phyloP scores from a whole-genome alignment of 2,888 invertebrate genomes.

The Shargacucullia verbasci region DNA sequence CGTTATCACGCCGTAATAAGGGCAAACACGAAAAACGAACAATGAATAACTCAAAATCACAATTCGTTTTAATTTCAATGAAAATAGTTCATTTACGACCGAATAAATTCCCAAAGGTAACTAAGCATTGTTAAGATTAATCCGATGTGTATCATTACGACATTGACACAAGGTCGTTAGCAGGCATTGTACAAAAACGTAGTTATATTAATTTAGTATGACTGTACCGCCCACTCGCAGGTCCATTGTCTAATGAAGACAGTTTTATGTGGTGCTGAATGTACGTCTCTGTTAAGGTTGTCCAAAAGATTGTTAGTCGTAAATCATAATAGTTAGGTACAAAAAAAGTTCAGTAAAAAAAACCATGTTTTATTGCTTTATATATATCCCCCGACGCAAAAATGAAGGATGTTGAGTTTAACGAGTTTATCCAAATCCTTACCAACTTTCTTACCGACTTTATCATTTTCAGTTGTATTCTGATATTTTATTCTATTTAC shows the following conservation, averaged over 20 bases:
- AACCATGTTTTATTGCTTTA: too few species aligned
- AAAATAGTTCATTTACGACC: slow-evolving; percentile 22
- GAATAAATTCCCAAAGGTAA: slow-evolving; percentile 41
- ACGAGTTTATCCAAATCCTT: too few species aligned
- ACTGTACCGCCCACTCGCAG: slow-evolving; percentile 12
- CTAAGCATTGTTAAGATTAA: slow-evolving; percentile 42
- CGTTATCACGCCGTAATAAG: slow-evolving; percentile 1
- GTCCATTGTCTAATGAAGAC: slow-evolving; percentile 31
- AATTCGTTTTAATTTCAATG: slow-evolving; percentile 25
- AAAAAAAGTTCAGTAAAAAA: too few species aligned
- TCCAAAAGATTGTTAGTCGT: neutral
- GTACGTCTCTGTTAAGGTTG: slow-evolving; percentile 22
- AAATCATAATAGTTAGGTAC: too few species aligned
- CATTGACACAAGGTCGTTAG: slow-evolving; percentile 49
- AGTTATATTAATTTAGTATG: slow-evolving; percentile 11
- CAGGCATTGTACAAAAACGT: slow-evolving; percentile 23
- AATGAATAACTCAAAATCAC: slow-evolving; percentile 7
- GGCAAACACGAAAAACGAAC: slow-evolving; percentile 31
- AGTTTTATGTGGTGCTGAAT: slow-evolving; percentile 29
- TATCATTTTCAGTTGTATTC: too few species aligned
- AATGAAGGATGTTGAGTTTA: too few species aligned
- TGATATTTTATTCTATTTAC: too few species aligned
- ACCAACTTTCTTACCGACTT: too few species aligned
- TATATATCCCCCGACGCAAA: too few species aligned
- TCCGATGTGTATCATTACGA: slow-evolving; percentile 43